Conservation (phyloP, 2,797 vertebrate species). For the Sandelia bainsii region DNA sequence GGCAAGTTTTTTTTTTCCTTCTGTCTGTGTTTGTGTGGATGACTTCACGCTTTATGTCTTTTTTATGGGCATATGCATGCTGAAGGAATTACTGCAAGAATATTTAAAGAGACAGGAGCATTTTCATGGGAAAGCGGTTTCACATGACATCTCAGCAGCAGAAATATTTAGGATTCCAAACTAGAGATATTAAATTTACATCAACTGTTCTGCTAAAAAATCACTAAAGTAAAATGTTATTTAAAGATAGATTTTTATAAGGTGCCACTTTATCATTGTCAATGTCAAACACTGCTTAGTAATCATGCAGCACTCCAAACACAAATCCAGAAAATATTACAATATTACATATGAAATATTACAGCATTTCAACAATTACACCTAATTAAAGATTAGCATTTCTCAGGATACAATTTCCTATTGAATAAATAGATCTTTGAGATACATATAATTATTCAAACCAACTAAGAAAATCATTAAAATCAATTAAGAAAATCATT, state of each 20-base stretch:
- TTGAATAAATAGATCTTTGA: neutral
- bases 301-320: neutral
- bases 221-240: neutral
- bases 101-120: conserved; percentile 82
- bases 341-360: neutral
- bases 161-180: neutral
- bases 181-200: neutral
- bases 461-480: neutral
- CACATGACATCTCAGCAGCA: neutral
- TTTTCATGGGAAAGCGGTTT: conserved; percentile 24
- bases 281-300: neutral
- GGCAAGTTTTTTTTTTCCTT: conserved; percentile 55
- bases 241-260: neutral
- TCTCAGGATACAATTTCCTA: neutral
- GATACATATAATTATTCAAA: neutral
- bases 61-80: conserved; percentile 79
- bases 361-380: neutral
- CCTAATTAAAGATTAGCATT: neutral
- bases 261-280: neutral
- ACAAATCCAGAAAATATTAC: neutral
- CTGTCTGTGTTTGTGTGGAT: conserved; percentile 66
- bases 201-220: too few species aligned
- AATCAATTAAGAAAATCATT: neutral
- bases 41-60: conserved; percentile 76
- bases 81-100: conserved; percentile 76